Evolutionary conservation across 2,113 vertebrate species (phyloP), one percentile per base, ranked within the genome.

Genomic region (Vimba vimba): DNA sequence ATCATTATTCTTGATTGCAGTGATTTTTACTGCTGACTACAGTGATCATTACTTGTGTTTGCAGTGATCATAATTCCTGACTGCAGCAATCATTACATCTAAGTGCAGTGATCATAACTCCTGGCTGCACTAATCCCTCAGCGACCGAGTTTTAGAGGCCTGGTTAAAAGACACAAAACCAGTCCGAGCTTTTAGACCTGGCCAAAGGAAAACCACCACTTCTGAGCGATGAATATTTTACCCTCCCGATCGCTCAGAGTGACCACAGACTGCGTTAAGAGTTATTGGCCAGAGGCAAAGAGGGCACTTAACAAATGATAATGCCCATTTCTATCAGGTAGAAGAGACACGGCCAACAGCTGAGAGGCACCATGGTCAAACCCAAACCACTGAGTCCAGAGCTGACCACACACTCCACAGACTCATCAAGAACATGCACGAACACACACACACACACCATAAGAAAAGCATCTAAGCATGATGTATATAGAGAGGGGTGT

Each of bases 261-360:
- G 93, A 95, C 95, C 95, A 94, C 95, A 95, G 93, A 91, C 92
- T 90, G 90, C 92, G 94, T 95, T 95, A 96, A 96, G 94, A 95
- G 94, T 94, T 95, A 90, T 93, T 95, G 94, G 93, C 94, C 94
- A 94, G 92, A 93, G 93, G 92, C 93, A 69, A 92, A 93, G 90
- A 90, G 93, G 93, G 93, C 94, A 95, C 95, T 96, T 96, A 96
- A 95, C 95, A 95, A 95, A 94, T 93, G 91, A 93, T 94, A 92
- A 94, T 95, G 94, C 94, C 94, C 93, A 91, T 92, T 92, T 93
- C 92, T 93, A 89, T 93, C 88, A 89, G 90, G 90, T 59, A 74
- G 73, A 92, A 80, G 59, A 89, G 89, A 91, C 27, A 68, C 87
- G 89, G 91, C 90, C 93, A 92, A 81, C 87, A 92, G 93, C 91